phyloP scores from a whole-genome alignment of 2,797 vertebrate genomes.

The Pipistrellus pygmaeus region DNA sequence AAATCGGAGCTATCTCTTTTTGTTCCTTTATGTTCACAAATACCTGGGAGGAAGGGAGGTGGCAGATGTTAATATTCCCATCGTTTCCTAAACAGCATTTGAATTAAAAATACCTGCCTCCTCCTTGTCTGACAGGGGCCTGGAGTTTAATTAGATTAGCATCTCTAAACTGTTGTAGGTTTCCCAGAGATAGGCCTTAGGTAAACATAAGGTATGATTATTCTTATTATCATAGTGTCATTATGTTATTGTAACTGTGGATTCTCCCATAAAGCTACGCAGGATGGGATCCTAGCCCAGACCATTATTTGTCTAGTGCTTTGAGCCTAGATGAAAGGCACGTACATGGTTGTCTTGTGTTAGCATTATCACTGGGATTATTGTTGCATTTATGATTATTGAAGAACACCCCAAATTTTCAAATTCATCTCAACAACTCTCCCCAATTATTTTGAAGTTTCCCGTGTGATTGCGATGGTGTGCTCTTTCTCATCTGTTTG shows the following conservation, averaged over 20 bases:
- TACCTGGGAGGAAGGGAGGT: constrained; percentile 71
- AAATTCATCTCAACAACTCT: constrained; percentile 31
- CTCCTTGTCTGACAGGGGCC: constrained; percentile 60
- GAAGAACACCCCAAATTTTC: constrained; percentile 65
- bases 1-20: constrained; percentile 70
- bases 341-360: not conserved
- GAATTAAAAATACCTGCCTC: constrained; percentile 68
- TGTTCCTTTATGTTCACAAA: constrained; percentile 66
- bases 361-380: constrained; percentile 36
- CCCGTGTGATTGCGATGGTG: not conserved
- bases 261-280: constrained; percentile 78
- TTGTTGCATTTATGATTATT: constrained; percentile 33
- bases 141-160: constrained; percentile 71
- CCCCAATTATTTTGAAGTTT: not conserved
- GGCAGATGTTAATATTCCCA: constrained; percentile 67
- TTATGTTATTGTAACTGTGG: constrained; percentile 78
- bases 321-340: constrained; percentile 79
- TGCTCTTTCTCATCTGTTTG: not conserved
- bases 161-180: constrained; percentile 69
- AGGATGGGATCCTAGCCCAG: constrained; percentile 68
- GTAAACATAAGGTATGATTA: constrained; percentile 83
- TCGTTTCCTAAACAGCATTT: constrained; percentile 70
- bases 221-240: constrained; percentile 68
- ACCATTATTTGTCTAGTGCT: constrained; percentile 61
- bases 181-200: constrained; percentile 80